phyloP scores from a whole-genome alignment of 1,140 invertebrate species.

The Onthophagus taurus region DNA sequence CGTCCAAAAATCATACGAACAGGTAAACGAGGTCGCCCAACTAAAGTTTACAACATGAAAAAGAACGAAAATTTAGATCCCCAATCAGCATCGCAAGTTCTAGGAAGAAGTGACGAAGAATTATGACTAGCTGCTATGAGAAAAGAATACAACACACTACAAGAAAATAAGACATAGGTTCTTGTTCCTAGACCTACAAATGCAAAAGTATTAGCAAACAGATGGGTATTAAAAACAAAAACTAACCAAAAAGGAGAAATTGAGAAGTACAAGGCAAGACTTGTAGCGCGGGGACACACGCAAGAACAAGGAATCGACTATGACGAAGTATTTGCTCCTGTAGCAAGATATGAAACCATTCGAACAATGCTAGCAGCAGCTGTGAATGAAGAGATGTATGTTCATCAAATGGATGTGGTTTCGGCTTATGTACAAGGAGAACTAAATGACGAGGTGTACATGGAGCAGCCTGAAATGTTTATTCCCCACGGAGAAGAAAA shows the following conservation, averaged over 20 bases:
- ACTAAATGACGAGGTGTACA: slow-evolving; percentile 34
- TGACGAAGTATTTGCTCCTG: slow-evolving; percentile 9
- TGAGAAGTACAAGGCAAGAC: background rate
- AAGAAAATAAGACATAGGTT: slow-evolving; percentile 30
- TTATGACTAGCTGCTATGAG: slow-evolving; percentile 33
- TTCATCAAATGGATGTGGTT: slow-evolving; percentile 34
- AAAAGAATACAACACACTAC: slow-evolving; percentile 27
- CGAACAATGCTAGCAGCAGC: slow-evolving; percentile 27
- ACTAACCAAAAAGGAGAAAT: background rate
- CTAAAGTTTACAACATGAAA: background rate
- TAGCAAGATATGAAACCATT: slow-evolving; percentile 23
- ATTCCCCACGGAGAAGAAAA: slow-evolving; percentile 7
- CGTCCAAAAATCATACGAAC: background rate
- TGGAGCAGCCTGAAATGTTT: too few relatives aligned
- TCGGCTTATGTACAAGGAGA: slow-evolving; percentile 35
- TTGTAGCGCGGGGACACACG: slow-evolving; percentile 14
- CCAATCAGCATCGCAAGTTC: slow-evolving; percentile 7
- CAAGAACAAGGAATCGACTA: slow-evolving; percentile 7
- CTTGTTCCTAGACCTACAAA: slow-evolving; percentile 24
- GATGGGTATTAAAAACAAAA: slow-evolving; percentile 12
- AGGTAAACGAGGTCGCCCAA: too few relatives aligned
- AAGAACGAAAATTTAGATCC: background rate
- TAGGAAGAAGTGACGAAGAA: slow-evolving; percentile 12
- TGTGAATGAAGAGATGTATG: slow-evolving; percentile 24
- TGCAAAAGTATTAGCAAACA: slow-evolving; percentile 23